Evolutionary conservation across 2,888 invertebrate species (phyloP).

Genomic region (Diploptera punctata): DNA sequence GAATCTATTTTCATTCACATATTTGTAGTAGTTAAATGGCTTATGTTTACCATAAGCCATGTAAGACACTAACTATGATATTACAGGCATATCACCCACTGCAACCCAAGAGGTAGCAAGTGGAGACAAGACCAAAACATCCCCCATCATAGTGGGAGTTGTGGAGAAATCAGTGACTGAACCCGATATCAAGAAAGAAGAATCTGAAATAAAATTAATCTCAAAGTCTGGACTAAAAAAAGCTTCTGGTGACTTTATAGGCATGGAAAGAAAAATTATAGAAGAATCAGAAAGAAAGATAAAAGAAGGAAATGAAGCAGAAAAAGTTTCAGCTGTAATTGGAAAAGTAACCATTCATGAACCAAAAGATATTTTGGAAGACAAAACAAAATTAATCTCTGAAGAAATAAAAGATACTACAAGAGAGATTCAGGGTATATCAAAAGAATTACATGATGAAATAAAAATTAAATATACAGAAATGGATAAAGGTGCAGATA

Average conservation of each 20-base stretch:
- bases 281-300: not conserved
- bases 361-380: not conserved
- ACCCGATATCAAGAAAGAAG: not conserved
- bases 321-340: not conserved
- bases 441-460: not conserved
- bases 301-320: not conserved
- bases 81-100: constrained; percentile 20
- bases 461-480: not conserved
- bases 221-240: not conserved
- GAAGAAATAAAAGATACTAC: constrained; percentile 3
- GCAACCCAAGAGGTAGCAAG: constrained; percentile 17
- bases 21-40: no score
- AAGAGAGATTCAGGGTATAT: not conserved
- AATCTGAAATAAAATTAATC: not conserved
- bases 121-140: not conserved
- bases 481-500: constrained; percentile 4
- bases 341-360: not conserved
- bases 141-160: constrained; percentile 6
- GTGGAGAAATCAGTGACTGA: not conserved
- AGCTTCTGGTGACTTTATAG: not conserved
- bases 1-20: not conserved
- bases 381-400: not conserved
- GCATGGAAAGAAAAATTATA: not conserved
- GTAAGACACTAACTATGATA: constrained; percentile 20
- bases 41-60: constrained; percentile 30